These are phyloP conservation scores for Elmis aenea DNA, from an alignment of 2,888 invertebrate species.

Conservation along the genomic window DNA sequence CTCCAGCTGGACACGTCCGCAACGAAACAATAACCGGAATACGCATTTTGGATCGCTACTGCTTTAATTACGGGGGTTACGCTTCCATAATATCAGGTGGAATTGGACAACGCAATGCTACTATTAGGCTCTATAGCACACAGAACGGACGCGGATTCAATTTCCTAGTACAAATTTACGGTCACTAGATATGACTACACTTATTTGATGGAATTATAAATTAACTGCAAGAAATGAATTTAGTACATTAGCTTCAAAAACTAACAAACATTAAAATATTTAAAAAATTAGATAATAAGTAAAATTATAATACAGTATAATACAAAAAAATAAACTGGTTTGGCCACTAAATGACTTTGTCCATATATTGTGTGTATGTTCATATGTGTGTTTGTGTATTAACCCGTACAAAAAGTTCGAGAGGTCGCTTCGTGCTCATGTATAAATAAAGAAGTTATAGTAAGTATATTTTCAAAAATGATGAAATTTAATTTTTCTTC, in stretches of 20 bases:
- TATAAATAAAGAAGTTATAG: too few species aligned
- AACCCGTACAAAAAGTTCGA: too few species aligned
- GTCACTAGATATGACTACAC: constrained; percentile 23
- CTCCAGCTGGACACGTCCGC: constrained; percentile 34
- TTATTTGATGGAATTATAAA: too few species aligned
- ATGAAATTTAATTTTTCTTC: too few species aligned
- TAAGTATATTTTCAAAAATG: too few species aligned
- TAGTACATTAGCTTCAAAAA: not conserved
- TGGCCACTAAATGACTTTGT: too few species aligned
- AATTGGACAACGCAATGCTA: constrained; percentile 34
- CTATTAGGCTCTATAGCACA: constrained; percentile 31
- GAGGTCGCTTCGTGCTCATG: too few species aligned
- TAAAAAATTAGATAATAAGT: not conserved
- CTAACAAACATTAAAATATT: not conserved
- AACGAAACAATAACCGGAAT: constrained; percentile 38
- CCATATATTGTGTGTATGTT: too few species aligned
- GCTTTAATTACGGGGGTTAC: constrained; percentile 35
- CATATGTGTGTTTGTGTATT: too few species aligned
- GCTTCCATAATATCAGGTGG: constrained; percentile 35
- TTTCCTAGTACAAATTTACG: constrained; percentile 37
- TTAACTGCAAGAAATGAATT: too few species aligned
- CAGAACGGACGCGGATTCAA: constrained; percentile 33
- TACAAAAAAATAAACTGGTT: too few species aligned
- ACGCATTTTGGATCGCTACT: constrained; percentile 36
- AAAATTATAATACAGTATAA: too few species aligned